phyloP scores from a whole-genome alignment of 2,113 vertebrate genomes.

The Apeltes quadracus region DNA sequence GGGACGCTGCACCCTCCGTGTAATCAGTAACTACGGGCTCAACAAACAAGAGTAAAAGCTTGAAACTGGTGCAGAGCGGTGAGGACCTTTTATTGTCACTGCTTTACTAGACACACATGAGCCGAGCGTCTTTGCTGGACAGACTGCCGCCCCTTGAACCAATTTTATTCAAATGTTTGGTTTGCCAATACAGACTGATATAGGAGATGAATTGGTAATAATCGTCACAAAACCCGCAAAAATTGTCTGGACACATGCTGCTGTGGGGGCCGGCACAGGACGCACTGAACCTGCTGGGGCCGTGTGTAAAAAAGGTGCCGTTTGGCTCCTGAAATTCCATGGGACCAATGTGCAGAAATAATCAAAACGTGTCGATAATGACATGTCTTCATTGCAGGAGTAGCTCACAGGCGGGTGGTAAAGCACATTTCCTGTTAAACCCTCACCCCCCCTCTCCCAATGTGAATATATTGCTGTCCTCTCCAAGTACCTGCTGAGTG shows the following conservation, averaged over 20 bases:
- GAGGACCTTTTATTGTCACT: neutral
- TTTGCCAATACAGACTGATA: neutral
- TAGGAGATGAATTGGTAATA: neutral
- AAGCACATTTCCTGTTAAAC: too few species aligned
- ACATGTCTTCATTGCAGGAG: slow-evolving; percentile 11
- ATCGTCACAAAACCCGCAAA: neutral
- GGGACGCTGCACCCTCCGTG: neutral
- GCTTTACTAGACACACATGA: neutral
- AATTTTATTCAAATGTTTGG: slow-evolving; percentile 21
- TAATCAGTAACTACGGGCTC: slow-evolving; percentile 51
- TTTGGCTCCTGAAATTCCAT: neutral
- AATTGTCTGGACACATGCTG: neutral
- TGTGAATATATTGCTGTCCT: neutral
- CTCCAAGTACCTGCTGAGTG: neutral
- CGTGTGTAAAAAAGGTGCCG: neutral
- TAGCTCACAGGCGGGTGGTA: neutral
- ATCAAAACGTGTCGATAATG: slow-evolving; percentile 10
- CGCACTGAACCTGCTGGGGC: neutral
- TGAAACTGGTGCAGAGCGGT: neutral
- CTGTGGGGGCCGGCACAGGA: neutral
- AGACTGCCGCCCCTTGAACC: slow-evolving; percentile 12
- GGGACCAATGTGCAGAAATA: neutral
- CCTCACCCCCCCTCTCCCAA: too few species aligned
- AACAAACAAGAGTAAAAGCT: slow-evolving; percentile 28
- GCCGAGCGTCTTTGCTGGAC: neutral